phyloP scores from a whole-genome alignment of 1,140 invertebrate species.

The Papilio polytes region DNA sequence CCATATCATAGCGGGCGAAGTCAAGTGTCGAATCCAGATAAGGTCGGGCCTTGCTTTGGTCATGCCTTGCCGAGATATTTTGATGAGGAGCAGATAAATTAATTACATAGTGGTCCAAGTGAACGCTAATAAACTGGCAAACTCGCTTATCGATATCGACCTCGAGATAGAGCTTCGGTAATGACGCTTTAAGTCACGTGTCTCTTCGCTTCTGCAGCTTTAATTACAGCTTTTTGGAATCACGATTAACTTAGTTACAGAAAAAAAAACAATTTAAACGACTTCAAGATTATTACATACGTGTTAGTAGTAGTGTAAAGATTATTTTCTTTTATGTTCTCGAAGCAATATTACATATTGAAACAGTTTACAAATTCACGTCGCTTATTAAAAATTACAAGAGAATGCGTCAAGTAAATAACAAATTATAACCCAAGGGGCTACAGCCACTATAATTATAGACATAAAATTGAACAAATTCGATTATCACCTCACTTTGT shows the following conservation, averaged over 20 bases:
- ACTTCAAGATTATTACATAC: background rate
- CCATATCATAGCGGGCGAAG: constrained; percentile 44
- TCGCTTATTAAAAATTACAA: constrained; percentile 31
- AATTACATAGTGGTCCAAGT: constrained; percentile 62
- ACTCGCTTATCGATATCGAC: constrained; percentile 59
- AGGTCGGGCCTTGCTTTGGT: constrained; percentile 54
- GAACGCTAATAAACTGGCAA: constrained; percentile 62
- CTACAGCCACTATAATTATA: constrained; percentile 54
- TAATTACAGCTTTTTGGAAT: background rate
- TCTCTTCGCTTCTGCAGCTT: constrained; percentile 3
- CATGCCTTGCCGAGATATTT: constrained; percentile 66
- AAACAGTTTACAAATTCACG: background rate
- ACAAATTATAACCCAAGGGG: constrained; percentile 49
- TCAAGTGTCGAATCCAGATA: constrained; percentile 45
- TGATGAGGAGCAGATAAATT: constrained; percentile 75
- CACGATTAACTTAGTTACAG: constrained; percentile 13
- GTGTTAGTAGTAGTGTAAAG: background rate
- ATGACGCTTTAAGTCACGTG: constrained; percentile 36
- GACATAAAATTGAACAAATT: constrained; percentile 61
- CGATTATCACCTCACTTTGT: constrained; percentile 51
- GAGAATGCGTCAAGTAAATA: constrained; percentile 43
- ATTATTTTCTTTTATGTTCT: background rate
- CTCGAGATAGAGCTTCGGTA: constrained; percentile 46
- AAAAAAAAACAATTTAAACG: background rate
- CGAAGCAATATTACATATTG: background rate